phyloP scores from a whole-genome alignment of 2,888 invertebrate species.

The Nematopogon swammerdamellus region DNA sequence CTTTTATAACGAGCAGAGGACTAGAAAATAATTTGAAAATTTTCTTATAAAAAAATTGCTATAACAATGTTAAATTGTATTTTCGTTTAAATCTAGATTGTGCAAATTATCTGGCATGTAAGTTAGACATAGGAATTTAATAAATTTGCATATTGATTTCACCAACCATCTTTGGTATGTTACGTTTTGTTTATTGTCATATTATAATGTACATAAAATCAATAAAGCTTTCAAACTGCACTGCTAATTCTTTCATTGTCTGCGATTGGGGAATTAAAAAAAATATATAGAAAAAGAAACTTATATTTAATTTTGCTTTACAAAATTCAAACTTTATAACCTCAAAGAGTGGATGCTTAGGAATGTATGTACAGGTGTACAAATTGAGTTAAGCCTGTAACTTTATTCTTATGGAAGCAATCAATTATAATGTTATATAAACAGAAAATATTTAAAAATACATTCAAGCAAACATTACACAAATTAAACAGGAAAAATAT shows the following conservation, averaged over 20 bases:
- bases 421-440: too few species aligned
- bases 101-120: neutral
- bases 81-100: neutral
- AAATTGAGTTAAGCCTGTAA: too few species aligned
- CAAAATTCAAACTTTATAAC: too few species aligned
- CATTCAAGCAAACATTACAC: too few species aligned
- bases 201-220: conserved; percentile 54
- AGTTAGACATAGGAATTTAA: neutral
- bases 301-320: too few species aligned
- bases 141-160: neutral
- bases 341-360: too few species aligned
- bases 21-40: conserved; percentile 1
- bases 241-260: conserved; percentile 22
- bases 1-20: conserved; percentile 35
- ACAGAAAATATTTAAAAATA: too few species aligned
- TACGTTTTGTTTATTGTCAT: conserved; percentile 56
- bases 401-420: too few species aligned
- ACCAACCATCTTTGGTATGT: conserved; percentile 40
- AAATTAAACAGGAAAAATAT: too few species aligned
- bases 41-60: neutral
- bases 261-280: too few species aligned
- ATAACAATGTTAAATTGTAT: neutral
- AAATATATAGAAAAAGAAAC: too few species aligned
- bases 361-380: too few species aligned
- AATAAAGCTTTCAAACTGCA: conserved; percentile 52